Evolutionary conservation across 2,888 invertebrate genomes (phyloP).

Genomic region (Drosophila kambysellisi): DNA sequence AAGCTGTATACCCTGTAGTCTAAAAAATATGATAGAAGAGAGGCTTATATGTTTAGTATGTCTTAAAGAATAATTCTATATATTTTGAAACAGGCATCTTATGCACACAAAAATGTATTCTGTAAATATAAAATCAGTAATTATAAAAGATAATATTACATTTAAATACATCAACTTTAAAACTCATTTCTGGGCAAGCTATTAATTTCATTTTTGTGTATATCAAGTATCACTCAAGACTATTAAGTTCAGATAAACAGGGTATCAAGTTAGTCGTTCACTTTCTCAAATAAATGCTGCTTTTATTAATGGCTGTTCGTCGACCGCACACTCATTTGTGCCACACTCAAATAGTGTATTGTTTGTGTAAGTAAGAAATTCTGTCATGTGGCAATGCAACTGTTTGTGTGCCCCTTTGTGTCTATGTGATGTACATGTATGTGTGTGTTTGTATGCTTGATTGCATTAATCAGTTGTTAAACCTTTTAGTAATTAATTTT

Average conservation of each 20-base stretch:
- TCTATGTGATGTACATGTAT: neutral
- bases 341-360: neutral
- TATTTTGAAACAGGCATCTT: neutral
- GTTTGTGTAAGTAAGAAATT: slow-evolving; percentile 17
- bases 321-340: slow-evolving; percentile 45
- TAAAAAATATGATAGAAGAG: neutral
- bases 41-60: accelerated
- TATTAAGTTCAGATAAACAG: neutral
- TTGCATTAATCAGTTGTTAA: slow-evolving; percentile 57
- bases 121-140: neutral
- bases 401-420: neutral
- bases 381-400: slow-evolving; percentile 10
- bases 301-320: slow-evolving; percentile 55
- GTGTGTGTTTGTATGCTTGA: slow-evolving; percentile 16
- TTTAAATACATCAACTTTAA: neutral
- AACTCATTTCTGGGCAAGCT: neutral
- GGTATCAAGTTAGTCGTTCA: slow-evolving; percentile 28
- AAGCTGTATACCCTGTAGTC: neutral
- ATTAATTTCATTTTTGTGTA: neutral
- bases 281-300: neutral
- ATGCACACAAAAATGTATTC: neutral
- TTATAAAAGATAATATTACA: neutral
- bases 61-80: accelerated
- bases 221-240: neutral
- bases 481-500: slow-evolving; percentile 59